These are phyloP conservation scores for Puffinus mauretanicus DNA, from an alignment of 2,113 vertebrate species.

Conservation along the genomic window DNA sequence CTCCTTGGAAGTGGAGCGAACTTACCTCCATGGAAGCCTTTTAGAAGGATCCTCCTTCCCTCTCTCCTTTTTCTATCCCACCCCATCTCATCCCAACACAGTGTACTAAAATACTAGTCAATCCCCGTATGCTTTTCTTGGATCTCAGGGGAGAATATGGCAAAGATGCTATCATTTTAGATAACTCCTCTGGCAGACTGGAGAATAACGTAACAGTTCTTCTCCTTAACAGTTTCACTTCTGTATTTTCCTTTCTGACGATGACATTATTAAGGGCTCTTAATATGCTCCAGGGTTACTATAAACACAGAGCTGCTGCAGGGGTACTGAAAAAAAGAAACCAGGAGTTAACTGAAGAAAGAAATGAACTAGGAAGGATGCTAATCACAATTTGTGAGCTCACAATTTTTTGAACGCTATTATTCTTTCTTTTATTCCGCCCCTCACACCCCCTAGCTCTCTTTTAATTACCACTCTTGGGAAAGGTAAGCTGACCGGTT, in stretches of 20 bases:
- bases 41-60: background rate
- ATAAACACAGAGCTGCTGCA: background rate
- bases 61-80: background rate
- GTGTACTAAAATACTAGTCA: background rate
- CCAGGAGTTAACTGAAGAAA: background rate
- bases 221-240: background rate
- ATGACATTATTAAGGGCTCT: background rate
- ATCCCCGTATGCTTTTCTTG: background rate
- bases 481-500: constrained; percentile 60
- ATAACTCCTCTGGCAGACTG: background rate
- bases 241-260: background rate
- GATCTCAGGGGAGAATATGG: background rate
- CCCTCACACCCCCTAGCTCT: background rate
- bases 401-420: background rate
- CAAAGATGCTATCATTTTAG: background rate
- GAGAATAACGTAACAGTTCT: background rate
- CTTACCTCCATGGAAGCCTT: background rate
- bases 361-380: background rate
- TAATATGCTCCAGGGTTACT: background rate
- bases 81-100: background rate
- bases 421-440: background rate
- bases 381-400: background rate
- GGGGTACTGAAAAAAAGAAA: background rate
- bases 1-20: background rate
- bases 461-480: constrained; percentile 44